Conservation (phyloP, 1,140 invertebrate genomes). For the Drosophila teissieri region DNA sequence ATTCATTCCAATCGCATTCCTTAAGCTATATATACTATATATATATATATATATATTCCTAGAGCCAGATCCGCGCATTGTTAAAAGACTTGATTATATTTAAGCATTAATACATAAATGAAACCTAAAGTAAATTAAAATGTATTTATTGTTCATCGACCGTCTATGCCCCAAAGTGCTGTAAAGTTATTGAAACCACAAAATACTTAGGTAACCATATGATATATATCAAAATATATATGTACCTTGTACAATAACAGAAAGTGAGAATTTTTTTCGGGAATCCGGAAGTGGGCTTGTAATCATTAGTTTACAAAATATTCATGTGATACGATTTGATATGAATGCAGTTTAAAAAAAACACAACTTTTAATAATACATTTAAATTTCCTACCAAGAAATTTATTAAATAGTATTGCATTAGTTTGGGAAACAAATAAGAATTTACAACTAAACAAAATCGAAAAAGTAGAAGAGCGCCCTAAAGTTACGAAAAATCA, state of each 20-base stretch:
- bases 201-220: slow-evolving; percentile 29
- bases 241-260: slow-evolving; percentile 23
- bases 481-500: slow-evolving; percentile 55
- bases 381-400: slow-evolving; percentile 58
- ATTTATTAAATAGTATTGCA: slow-evolving; percentile 75
- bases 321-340: no score
- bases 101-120: slow-evolving; percentile 63
- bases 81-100: slow-evolving; percentile 80
- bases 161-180: slow-evolving; percentile 49
- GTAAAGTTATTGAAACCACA: slow-evolving; percentile 49
- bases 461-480: slow-evolving; percentile 44
- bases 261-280: background rate
- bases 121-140: slow-evolving; percentile 45
- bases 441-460: slow-evolving; percentile 39
- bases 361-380: background rate
- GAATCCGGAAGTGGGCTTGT: no score
- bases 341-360: background rate
- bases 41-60: slow-evolving; percentile 57
- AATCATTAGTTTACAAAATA: background rate
- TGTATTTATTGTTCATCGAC: slow-evolving; percentile 67
- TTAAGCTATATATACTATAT: slow-evolving; percentile 58
- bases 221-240: slow-evolving; percentile 34
- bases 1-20: slow-evolving; percentile 73
- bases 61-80: slow-evolving; percentile 67
- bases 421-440: slow-evolving; percentile 57